Percentiles rank a stretch among this genome's conserved stretches.
Evolutionary conservation across 2,113 vertebrate genomes (phyloP).

Genomic region (Mandrillus leucophaeus): DNA sequence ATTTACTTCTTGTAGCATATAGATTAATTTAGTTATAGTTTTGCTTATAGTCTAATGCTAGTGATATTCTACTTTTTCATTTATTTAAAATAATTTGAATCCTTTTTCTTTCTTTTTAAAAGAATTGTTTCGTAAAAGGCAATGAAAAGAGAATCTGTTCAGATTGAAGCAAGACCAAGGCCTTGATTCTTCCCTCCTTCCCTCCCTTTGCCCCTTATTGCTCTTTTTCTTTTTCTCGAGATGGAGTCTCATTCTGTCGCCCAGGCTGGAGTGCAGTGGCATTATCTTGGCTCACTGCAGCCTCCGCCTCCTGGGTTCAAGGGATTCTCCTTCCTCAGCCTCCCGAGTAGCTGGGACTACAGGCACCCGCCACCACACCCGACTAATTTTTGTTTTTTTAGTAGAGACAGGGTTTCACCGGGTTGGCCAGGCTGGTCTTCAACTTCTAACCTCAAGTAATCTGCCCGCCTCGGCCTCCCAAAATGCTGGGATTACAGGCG

Average conservation of each 20-base stretch:
- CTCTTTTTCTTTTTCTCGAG: not conserved
- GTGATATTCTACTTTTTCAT: not conserved
- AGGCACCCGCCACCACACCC: no score
- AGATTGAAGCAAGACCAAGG: not conserved
- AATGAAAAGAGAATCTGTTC: not conserved
- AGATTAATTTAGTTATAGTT: not conserved
- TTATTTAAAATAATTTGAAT: slow-evolving; percentile 2
- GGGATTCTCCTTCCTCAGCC: no score
- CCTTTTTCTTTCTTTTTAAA: not conserved
- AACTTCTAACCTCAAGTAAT: no score
- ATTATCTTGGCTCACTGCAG: no score
- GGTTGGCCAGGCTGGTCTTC: no score
- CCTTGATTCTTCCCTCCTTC: not conserved
- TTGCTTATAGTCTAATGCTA: not conserved
- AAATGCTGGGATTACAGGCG: no score
- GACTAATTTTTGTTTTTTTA: no score
- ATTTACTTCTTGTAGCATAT: not conserved
- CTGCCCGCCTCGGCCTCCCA: no score
- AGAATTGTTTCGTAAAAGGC: not conserved
- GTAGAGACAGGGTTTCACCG: no score
- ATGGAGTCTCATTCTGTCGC: not conserved
- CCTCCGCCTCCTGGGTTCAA: no score
- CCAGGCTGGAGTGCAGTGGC: no score
- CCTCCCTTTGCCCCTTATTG: not conserved
- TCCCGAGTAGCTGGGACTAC: no score